Evolutionary conservation across 2,113 vertebrate genomes (phyloP).

Genomic region (Spermophilus dauricus): DNA sequence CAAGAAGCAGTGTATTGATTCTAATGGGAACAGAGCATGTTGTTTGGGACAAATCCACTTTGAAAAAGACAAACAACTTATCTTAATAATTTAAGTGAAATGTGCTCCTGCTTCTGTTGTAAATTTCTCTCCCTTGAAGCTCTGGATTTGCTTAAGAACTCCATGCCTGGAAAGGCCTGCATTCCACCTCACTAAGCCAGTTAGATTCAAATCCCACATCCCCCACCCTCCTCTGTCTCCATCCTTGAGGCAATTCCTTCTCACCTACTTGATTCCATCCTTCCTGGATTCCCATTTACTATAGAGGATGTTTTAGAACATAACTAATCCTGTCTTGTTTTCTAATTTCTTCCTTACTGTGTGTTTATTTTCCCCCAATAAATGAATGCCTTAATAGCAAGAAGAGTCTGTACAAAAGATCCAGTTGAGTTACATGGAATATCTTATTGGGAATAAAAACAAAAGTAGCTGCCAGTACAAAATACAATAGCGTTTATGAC

Average conservation of each 20-base stretch:
- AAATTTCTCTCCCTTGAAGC: background rate
- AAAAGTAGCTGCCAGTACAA: background rate
- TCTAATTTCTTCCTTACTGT: background rate
- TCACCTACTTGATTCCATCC: background rate
- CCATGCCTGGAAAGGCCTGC: background rate
- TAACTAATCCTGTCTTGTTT: background rate
- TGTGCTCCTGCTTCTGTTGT: background rate
- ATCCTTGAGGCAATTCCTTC: background rate
- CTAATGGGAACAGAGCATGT: background rate
- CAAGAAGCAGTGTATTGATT: background rate
- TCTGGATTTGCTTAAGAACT: background rate
- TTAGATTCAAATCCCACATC: background rate
- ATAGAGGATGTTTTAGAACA: background rate
- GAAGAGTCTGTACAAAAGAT: background rate
- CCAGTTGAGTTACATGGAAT: background rate
- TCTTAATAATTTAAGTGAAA: constrained; percentile 45
- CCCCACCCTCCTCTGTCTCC: background rate
- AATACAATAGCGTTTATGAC: background rate
- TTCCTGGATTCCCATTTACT: background rate
- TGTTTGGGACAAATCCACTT: background rate
- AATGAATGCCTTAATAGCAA: background rate
- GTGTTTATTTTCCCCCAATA: background rate
- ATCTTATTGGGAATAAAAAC: background rate
- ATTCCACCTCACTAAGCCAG: background rate
- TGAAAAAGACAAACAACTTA: background rate